Conservation (phyloP, 1,140 invertebrate genomes). For the Helicoverpa armigera region DNA sequence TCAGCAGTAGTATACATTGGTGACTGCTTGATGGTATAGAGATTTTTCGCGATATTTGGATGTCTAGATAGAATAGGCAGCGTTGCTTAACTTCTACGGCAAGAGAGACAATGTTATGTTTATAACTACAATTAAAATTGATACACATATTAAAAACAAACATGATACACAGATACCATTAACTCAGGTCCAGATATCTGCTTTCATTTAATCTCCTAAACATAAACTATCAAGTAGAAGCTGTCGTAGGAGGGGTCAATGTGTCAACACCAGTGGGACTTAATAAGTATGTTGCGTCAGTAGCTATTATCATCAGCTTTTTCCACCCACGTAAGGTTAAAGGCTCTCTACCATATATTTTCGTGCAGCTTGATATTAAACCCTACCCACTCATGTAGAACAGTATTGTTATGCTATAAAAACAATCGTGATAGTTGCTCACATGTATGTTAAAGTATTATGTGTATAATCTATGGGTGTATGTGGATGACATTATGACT, state of each 20-base stretch:
- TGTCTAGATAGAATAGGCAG: too few species aligned
- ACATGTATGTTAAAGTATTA: neutral
- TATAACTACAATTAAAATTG: neutral
- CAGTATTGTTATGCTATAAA: neutral
- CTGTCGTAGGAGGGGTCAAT: constrained; percentile 9
- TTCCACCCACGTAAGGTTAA: constrained; percentile 19
- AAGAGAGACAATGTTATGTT: too few species aligned
- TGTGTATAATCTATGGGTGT: too few species aligned
- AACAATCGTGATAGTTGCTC: neutral
- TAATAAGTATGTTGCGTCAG: constrained; percentile 20
- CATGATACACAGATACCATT: neutral
- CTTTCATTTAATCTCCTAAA: neutral
- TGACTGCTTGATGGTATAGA: too few species aligned
- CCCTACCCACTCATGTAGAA: constrained; percentile 10
- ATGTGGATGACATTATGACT: neutral
- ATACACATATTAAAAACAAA: neutral
- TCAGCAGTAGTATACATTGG: too few species aligned
- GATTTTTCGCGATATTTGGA: too few species aligned
- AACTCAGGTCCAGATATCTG: neutral
- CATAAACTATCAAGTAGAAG: constrained; percentile 9
- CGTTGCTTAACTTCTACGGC: too few species aligned
- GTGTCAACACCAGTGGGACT: constrained; percentile 26
- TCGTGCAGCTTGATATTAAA: constrained; percentile 8
- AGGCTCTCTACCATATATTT: neutral
- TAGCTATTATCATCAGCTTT: constrained; percentile 26